Percentiles rank a stretch among this genome's conserved stretches.
Conservation (phyloP, 2,797 vertebrate genomes). For the Tympanoctomys barrerae region DNA sequence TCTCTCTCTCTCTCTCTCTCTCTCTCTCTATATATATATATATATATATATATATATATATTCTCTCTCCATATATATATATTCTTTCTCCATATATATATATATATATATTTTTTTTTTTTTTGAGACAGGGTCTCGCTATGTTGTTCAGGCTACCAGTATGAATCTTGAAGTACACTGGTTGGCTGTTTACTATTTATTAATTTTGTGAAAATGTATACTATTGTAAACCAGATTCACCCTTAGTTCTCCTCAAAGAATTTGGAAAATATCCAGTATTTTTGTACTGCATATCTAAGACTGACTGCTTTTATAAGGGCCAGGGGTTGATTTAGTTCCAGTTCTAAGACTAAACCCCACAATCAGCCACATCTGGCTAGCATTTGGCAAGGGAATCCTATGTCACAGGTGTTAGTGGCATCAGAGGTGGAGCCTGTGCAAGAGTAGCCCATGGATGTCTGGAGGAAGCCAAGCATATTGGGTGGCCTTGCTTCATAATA, state of each 20-base stretch:
- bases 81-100: too few species aligned
- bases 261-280: not conserved
- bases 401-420: not conserved
- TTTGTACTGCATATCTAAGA: not conserved
- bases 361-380: not conserved
- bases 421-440: not conserved
- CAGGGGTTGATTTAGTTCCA: not conserved
- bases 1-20: too few species aligned
- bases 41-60: too few species aligned
- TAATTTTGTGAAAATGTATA: not conserved
- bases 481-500: not conserved
- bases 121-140: too few species aligned
- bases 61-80: too few species aligned
- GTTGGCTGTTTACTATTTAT: slow-evolving; percentile 20
- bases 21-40: too few species aligned
- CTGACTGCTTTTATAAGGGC: too few species aligned
- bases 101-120: too few species aligned
- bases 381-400: not conserved
- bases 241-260: not conserved
- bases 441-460: not conserved
- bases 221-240: not conserved
- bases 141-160: not conserved
- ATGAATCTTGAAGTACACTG: not conserved
- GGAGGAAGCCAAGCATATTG: not conserved
- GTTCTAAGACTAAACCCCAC: not conserved